Evolutionary conservation across 2,888 invertebrate genomes (phyloP).

Genomic region (Cataglyphis rosenhaueri): DNA sequence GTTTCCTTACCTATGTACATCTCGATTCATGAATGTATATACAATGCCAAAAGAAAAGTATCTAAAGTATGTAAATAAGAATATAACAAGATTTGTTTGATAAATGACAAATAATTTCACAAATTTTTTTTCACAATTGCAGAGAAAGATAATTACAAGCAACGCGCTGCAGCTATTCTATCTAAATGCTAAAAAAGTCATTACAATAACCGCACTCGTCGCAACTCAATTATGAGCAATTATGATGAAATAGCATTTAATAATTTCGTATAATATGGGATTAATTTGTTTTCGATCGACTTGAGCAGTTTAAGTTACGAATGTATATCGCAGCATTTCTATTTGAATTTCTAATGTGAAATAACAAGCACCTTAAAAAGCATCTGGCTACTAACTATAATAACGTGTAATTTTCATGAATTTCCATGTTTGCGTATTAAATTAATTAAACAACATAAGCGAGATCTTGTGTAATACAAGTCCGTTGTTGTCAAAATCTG

Average conservation of each 20-base stretch:
- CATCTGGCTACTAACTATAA: background rate
- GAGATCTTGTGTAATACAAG: background rate
- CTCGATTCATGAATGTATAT: slow-evolving; percentile 4
- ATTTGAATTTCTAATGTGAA: slow-evolving; percentile 54
- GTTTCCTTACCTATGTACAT: slow-evolving; percentile 15
- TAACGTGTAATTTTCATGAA: slow-evolving; percentile 27
- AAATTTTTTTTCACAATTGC: slow-evolving; percentile 13
- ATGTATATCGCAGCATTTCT: slow-evolving; percentile 18
- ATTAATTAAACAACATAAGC: slow-evolving; percentile 24
- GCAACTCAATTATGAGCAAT: slow-evolving; percentile 66
- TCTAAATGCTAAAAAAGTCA: slow-evolving; percentile 54
- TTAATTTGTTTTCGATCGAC: slow-evolving; percentile 68
- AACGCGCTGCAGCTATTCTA: slow-evolving; percentile 1
- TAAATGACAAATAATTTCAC: background rate
- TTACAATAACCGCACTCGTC: slow-evolving; percentile 34
- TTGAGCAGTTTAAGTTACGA: slow-evolving; percentile 44
- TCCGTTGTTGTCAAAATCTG: slow-evolving; percentile 17
- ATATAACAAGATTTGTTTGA: slow-evolving; percentile 13
- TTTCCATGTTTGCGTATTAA: slow-evolving; percentile 27
- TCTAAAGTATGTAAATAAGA: background rate
- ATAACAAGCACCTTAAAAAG: background rate
- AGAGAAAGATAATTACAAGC: slow-evolving; percentile 35
- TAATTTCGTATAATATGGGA: slow-evolving; percentile 62
- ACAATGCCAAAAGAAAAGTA: background rate
- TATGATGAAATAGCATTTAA: slow-evolving; percentile 58